These are phyloP conservation scores for Fulica atra DNA, from an alignment of 2,113 vertebrate genomes.

Conservation along the genomic window DNA sequence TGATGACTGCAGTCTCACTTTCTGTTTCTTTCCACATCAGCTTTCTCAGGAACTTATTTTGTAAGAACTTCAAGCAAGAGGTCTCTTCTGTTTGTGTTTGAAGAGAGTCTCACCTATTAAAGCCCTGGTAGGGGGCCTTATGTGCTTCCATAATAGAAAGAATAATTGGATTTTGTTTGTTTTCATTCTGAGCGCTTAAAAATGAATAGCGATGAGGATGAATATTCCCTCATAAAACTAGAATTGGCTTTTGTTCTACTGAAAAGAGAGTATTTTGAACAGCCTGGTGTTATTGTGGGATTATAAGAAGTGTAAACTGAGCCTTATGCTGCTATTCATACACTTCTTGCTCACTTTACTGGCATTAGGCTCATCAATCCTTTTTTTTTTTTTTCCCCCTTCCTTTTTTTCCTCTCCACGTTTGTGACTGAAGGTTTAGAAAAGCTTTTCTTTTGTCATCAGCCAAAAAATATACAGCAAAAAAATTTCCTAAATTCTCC, in stretches of 20 bases:
- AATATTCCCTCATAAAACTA: background rate
- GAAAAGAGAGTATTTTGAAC: background rate
- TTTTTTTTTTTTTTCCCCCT: accelerated
- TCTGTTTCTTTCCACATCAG: background rate
- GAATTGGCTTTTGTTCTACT: background rate
- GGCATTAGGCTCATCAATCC: background rate
- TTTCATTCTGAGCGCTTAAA: background rate
- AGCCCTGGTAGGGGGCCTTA: background rate
- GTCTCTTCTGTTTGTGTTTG: background rate
- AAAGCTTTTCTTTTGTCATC: background rate
- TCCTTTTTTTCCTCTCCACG: accelerated
- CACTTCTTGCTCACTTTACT: background rate
- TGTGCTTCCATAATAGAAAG: background rate
- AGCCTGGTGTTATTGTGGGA: background rate
- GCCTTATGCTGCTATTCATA: background rate
- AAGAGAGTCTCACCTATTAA: background rate
- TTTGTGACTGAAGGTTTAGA: background rate
- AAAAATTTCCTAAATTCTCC: accelerated
- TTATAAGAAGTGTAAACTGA: background rate
- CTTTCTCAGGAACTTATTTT: background rate
- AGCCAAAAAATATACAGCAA: background rate
- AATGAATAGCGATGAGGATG: background rate
- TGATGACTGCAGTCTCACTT: background rate
- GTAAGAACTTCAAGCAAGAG: background rate
- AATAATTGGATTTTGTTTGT: background rate